Conservation (phyloP, 2,797 vertebrate species). For the Amblyopsis hoosieri region DNA sequence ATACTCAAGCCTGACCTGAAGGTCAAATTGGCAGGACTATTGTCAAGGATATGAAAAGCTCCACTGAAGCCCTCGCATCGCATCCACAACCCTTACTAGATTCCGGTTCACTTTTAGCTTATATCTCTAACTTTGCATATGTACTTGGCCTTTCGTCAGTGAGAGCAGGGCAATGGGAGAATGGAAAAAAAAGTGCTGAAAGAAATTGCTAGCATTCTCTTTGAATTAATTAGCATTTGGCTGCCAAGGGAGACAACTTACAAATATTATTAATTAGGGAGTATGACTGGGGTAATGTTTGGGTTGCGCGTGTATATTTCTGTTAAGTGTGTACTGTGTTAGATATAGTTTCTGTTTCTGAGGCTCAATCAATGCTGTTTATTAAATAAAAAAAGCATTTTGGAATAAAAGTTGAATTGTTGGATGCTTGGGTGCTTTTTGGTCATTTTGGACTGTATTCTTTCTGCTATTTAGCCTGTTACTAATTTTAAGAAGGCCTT, state of each 20-base stretch:
- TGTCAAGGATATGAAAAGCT: too few relatives aligned
- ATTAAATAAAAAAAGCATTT: too few relatives aligned
- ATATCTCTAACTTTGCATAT: slow-evolving; percentile 46
- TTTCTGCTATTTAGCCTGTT: slow-evolving; percentile 33
- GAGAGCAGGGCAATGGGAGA: slow-evolving; percentile 30
- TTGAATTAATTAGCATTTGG: slow-evolving; percentile 21
- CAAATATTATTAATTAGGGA: too few relatives aligned
- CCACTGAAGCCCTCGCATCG: too few relatives aligned
- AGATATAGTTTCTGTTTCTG: too few relatives aligned
- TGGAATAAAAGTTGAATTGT: too few relatives aligned
- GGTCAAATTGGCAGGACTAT: too few relatives aligned
- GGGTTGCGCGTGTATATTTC: background rate
- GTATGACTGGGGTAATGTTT: slow-evolving; percentile 5
- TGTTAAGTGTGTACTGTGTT: too few relatives aligned
- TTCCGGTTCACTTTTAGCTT: slow-evolving; percentile 56
- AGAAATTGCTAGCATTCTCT: slow-evolving; percentile 21
- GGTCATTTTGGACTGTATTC: slow-evolving; percentile 18
- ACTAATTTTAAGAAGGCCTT: slow-evolving; percentile 45
- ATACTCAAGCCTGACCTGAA: too few relatives aligned
- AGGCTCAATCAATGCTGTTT: too few relatives aligned
- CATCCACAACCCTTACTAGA: slow-evolving; percentile 51
- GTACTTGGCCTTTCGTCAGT: slow-evolving; percentile 25
- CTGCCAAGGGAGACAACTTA: background rate
- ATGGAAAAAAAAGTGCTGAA: slow-evolving; percentile 1
- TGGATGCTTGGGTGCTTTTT: background rate